These are phyloP conservation scores for Gila orcuttii DNA, from an alignment of 2,113 vertebrate genomes.

Conservation along the genomic window DNA sequence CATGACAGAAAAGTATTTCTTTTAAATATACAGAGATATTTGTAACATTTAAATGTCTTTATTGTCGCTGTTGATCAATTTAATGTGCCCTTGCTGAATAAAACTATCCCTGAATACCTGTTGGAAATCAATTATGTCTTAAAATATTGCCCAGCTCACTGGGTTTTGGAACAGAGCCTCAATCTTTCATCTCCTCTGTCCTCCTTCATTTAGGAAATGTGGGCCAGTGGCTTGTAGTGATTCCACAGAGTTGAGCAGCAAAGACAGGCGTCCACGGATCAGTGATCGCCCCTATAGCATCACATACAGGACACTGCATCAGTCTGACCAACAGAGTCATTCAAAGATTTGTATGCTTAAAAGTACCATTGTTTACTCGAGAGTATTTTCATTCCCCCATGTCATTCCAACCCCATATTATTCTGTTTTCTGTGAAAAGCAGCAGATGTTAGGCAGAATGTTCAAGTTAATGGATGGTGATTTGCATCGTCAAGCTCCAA, in stretches of 20 bases:
- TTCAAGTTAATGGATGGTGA: background rate
- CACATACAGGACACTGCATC: slow-evolving; percentile 19
- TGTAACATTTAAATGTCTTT: background rate
- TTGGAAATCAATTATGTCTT: too few relatives aligned
- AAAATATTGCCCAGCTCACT: too few relatives aligned
- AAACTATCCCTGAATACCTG: background rate
- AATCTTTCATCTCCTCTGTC: slow-evolving; percentile 56
- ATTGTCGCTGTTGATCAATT: background rate
- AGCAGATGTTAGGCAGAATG: background rate
- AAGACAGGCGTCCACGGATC: slow-evolving; percentile 56
- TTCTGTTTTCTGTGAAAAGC: background rate
- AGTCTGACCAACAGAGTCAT: background rate
- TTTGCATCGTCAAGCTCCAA: slow-evolving; percentile 12
- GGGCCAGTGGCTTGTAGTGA: slow-evolving; percentile 61
- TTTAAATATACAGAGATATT: background rate
- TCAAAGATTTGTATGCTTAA: background rate
- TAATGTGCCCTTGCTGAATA: background rate
- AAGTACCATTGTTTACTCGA: background rate
- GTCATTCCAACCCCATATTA: background rate
- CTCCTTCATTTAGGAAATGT: slow-evolving; percentile 57
- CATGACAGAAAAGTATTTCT: background rate
- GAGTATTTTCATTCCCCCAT: background rate
- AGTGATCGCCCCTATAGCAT: slow-evolving; percentile 52
- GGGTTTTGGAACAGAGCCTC: background rate
- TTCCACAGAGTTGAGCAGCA: slow-evolving; percentile 43